These are phyloP conservation scores for Leptinotarsa defecta DNA, from an alignment of 1,140 invertebrate species.

Conservation along the genomic window DNA sequence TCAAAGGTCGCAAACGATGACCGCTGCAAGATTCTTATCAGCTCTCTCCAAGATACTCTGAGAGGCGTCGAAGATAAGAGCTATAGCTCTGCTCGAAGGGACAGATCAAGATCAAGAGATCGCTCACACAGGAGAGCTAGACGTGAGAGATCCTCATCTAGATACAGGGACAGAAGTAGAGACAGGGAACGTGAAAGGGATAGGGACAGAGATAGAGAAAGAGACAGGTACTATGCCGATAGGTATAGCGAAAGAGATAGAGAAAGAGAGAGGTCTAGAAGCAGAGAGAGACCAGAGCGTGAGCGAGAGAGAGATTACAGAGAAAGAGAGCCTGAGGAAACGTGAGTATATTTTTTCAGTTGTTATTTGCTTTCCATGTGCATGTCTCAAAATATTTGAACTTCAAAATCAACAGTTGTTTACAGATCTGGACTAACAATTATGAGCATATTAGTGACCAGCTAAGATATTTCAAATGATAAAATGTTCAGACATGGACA, in stretches of 20 bases:
- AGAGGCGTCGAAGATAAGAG: slow-evolving; percentile 97
- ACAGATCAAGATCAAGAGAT: slow-evolving; percentile 75
- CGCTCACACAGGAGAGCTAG: slow-evolving; percentile 70
- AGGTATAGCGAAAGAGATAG: slow-evolving; percentile 56
- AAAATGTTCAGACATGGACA: neutral
- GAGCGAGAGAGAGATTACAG: slow-evolving; percentile 65
- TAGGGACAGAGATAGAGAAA: slow-evolving; percentile 55
- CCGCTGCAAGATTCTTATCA: slow-evolving; percentile 96
- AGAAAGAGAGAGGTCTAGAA: slow-evolving; percentile 57
- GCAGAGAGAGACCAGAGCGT: slow-evolving; percentile 54
- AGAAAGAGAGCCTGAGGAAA: slow-evolving; percentile 53
- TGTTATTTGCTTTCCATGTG: neutral
- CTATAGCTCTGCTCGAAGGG: slow-evolving; percentile 73
- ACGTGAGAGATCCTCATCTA: slow-evolving; percentile 77
- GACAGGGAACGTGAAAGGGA: slow-evolving; percentile 66
- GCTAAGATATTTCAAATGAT: neutral
- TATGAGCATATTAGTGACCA: neutral
- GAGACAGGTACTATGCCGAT: slow-evolving; percentile 55
- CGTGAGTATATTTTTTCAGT: slow-evolving; percentile 37
- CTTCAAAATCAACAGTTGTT: neutral
- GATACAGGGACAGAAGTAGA: slow-evolving; percentile 76
- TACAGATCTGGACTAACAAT: neutral
- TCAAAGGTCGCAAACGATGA: slow-evolving; percentile 98
- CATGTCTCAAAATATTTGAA: no score
- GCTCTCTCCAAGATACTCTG: slow-evolving; percentile 94